Evolutionary conservation across 2,113 vertebrate species (phyloP).

Genomic region (Plectropomus leopardus): DNA sequence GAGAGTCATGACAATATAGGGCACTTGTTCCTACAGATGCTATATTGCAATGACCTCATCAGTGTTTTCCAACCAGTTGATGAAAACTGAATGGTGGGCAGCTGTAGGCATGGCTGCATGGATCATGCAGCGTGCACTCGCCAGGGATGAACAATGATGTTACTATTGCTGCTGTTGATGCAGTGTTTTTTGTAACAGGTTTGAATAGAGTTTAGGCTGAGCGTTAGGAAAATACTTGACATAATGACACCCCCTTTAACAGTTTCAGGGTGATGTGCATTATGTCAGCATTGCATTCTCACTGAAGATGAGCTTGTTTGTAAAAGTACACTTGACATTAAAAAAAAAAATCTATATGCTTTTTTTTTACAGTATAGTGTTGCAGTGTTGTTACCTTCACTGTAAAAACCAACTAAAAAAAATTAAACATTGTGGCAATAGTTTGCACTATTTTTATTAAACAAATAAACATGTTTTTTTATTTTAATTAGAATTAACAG

Average conservation of each 20-base stretch:
- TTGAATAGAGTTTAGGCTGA: background rate
- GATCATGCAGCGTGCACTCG: constrained; percentile 3
- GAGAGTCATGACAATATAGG: constrained; percentile 58
- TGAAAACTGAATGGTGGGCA: constrained; percentile 73
- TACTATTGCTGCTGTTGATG: constrained; percentile 18
- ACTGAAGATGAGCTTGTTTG: constrained; percentile 14
- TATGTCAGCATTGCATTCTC: constrained; percentile 18
- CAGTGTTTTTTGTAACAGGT: constrained; percentile 9
- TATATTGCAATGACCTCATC: constrained; percentile 75
- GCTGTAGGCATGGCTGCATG: constrained; percentile 60
- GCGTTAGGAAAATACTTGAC: constrained; percentile 38
- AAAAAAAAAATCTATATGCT: background rate
- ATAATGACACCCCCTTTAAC: constrained; percentile 1
- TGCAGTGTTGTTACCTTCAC: too few relatives aligned
- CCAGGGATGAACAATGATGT: constrained; percentile 58
- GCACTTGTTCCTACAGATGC: constrained; percentile 71
- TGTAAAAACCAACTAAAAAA: too few relatives aligned
- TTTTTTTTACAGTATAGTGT: too few relatives aligned
- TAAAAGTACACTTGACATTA: background rate
- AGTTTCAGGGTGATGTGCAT: constrained; percentile 5
- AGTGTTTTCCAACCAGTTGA: constrained; percentile 64
- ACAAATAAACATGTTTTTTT: too few relatives aligned
- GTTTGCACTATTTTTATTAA: too few relatives aligned
- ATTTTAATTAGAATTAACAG: too few relatives aligned
- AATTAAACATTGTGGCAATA: too few relatives aligned